These are phyloP conservation scores for Listrodromus nycthemerus DNA, from an alignment of 2,888 invertebrate species.

Conservation along the genomic window DNA sequence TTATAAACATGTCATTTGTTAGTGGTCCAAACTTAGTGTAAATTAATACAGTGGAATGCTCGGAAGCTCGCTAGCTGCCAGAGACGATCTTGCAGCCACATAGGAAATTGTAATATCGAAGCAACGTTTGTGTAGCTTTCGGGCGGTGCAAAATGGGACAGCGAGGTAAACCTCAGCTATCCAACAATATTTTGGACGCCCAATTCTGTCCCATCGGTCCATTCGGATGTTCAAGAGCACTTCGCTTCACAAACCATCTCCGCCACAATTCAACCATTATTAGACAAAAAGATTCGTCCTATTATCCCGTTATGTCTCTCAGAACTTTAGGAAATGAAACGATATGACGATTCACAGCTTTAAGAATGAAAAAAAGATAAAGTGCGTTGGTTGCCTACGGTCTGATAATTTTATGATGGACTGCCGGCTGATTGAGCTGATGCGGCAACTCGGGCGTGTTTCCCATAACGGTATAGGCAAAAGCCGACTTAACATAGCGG, in stretches of 20 bases:
- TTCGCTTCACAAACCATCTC: too few relatives aligned
- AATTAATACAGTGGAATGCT: not conserved
- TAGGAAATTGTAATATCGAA: not conserved
- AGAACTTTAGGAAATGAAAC: not conserved
- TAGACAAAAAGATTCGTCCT: not conserved
- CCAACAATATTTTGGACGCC: too few relatives aligned
- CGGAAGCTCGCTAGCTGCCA: not conserved
- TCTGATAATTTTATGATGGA: not conserved
- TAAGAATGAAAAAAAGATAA: not conserved
- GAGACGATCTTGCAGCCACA: not conserved
- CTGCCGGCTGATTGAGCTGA: not conserved
- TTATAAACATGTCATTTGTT: not conserved
- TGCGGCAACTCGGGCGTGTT: not conserved
- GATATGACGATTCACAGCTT: not conserved
- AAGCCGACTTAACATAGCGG: constrained; percentile 10
- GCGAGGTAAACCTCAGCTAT: too few relatives aligned
- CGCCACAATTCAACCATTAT: too few relatives aligned
- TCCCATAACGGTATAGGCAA: not conserved
- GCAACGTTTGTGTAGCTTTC: not conserved
- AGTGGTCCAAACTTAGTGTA: not conserved
- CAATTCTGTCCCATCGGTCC: too few relatives aligned
- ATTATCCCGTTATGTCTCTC: not conserved
- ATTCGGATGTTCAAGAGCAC: too few relatives aligned
- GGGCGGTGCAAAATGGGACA: not conserved
- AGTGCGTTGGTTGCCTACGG: not conserved